Conservation (phyloP, 2,113 vertebrate genomes). For the Limanda limanda region DNA sequence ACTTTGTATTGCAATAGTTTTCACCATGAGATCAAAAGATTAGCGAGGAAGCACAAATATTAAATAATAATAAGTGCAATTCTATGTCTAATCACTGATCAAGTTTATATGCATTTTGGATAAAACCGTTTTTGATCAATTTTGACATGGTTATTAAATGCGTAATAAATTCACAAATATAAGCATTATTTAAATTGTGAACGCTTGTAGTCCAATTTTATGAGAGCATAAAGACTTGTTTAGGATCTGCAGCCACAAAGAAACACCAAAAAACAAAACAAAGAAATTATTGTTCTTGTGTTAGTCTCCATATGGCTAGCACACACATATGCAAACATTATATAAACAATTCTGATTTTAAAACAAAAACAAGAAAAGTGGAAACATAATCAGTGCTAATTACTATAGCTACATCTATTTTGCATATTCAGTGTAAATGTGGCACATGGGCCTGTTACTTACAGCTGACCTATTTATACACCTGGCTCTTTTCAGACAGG, state of each 20-base stretch:
- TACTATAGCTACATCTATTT: slow-evolving; percentile 1
- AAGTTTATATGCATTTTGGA: not conserved
- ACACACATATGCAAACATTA: not conserved
- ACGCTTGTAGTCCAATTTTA: too few species aligned
- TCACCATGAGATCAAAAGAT: not conserved
- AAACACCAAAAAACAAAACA: too few species aligned
- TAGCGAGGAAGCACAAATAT: too few species aligned
- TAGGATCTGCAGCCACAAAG: too few species aligned
- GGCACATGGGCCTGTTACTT: slow-evolving; percentile 40
- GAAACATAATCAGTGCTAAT: slow-evolving; percentile 21
- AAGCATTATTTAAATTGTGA: too few species aligned
- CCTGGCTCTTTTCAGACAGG: slow-evolving; percentile 29
- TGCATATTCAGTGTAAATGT: slow-evolving; percentile 8
- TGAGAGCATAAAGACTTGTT: too few species aligned
- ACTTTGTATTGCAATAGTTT: not conserved
- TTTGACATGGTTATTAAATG: too few species aligned
- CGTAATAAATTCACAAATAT: too few species aligned
- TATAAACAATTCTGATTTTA: not conserved
- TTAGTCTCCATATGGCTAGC: not conserved
- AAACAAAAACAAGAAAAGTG: slow-evolving; percentile 10
- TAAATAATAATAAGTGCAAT: too few species aligned
- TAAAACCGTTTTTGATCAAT: not conserved
- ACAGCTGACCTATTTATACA: slow-evolving; percentile 76
- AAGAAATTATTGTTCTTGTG: too few species aligned
- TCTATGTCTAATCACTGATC: too few species aligned